phyloP scores from a whole-genome alignment of 2,888 invertebrate species.

The Augiades crinisus region DNA sequence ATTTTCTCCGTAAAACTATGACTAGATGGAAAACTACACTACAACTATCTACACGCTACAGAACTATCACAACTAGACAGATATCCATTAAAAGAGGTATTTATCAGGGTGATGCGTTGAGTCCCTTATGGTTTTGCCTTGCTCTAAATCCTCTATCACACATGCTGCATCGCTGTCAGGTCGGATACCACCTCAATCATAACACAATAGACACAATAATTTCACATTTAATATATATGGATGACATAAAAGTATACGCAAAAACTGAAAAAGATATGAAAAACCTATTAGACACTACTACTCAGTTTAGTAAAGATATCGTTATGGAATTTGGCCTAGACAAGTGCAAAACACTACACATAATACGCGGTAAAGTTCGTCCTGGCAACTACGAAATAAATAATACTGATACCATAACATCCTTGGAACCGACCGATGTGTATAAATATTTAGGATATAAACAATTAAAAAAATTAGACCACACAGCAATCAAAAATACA shows the following conservation, averaged over 20 bases:
- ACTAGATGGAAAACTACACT: constrained; percentile 26
- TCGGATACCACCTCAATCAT: constrained; percentile 3
- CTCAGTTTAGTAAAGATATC: constrained; percentile 25
- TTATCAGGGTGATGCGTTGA: constrained; percentile 31
- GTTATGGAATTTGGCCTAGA: constrained; percentile 28
- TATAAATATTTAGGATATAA: constrained; percentile 32
- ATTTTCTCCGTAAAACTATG: constrained; percentile 21
- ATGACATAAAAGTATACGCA: constrained; percentile 22
- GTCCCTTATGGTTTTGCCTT: too few relatives aligned
- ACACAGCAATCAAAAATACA: constrained; percentile 18
- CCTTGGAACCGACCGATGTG: constrained; percentile 23
- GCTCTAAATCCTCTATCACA: constrained; percentile 29
- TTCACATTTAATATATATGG: constrained; percentile 24
- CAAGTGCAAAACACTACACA: constrained; percentile 29
- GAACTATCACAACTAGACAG: constrained; percentile 19
- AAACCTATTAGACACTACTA: constrained; percentile 15
- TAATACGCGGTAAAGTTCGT: constrained; percentile 14
- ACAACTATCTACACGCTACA: neutral
- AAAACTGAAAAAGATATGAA: constrained; percentile 20
- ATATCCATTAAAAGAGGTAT: constrained; percentile 30
- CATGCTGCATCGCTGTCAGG: neutral
- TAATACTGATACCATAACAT: constrained; percentile 5
- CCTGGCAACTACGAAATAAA: constrained; percentile 12
- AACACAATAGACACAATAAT: neutral
- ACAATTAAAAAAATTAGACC: constrained; percentile 27